phyloP scores from a whole-genome alignment of 2,113 vertebrate genomes.

The Acrocephalus arundinaceus region DNA sequence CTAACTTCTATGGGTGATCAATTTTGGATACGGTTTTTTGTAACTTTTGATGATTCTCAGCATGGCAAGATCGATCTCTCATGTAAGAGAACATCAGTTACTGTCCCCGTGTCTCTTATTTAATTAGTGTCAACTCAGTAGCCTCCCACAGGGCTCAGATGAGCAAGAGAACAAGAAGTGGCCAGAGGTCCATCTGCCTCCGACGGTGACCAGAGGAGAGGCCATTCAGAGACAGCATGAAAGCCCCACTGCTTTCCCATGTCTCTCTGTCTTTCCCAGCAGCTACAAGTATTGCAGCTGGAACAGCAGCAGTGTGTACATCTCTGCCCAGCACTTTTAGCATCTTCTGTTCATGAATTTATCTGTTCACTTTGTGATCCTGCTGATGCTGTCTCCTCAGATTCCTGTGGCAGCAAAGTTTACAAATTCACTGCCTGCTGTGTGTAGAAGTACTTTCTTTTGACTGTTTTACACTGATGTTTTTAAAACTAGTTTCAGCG shows the following conservation, averaged over 20 bases:
- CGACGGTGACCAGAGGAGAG: not conserved
- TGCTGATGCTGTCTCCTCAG: not conserved
- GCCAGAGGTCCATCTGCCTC: not conserved
- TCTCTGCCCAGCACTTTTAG: not conserved
- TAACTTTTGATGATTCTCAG: not conserved
- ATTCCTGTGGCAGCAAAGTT: not conserved
- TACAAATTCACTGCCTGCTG: conserved; percentile 4
- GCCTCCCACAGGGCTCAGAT: not conserved
- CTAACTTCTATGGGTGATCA: not conserved
- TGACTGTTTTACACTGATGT: not conserved
- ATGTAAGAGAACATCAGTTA: not conserved
- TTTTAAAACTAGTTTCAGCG: not conserved
- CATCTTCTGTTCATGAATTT: not conserved
- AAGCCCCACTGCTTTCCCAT: not conserved
- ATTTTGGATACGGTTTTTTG: not conserved
- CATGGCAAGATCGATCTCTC: not conserved
- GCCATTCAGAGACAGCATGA: not conserved
- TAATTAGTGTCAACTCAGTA: not conserved
- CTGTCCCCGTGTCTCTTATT: not conserved
- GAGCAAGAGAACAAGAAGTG: not conserved
- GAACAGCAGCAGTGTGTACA: not conserved
- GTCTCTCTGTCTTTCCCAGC: not conserved
- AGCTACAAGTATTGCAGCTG: not conserved
- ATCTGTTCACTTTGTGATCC: not conserved
- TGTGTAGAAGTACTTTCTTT: conserved; percentile 3